A percentile compares a stretch with the other conserved stretches of the same genome.
phyloP scores from a whole-genome alignment of 53 echinoderm and acorn worm species.

The Luidia sarsii region DNA sequence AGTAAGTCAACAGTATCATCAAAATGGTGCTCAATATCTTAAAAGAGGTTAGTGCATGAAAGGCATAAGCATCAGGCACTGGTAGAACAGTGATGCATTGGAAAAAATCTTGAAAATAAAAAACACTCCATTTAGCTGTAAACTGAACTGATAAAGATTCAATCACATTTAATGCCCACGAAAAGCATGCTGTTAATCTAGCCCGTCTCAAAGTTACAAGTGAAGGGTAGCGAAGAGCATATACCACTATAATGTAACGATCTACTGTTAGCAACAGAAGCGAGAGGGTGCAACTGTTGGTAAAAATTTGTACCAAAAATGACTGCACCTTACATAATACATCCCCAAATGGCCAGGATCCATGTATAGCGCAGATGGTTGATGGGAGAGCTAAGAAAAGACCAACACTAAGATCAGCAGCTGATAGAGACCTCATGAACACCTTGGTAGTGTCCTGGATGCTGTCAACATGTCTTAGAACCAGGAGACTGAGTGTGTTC shows the following conservation, averaged over 20 bases:
- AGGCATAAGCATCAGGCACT: neutral
- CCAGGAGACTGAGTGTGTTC: constrained; percentile 25
- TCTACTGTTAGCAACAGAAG: constrained; percentile 30
- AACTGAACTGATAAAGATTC: no score
- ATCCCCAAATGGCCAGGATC: constrained; percentile 22
- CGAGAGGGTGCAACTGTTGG: neutral
- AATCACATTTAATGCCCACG: neutral
- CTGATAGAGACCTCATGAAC: constrained; percentile 11
- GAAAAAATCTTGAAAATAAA: no score
- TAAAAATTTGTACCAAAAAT: neutral
- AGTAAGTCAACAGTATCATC: neutral
- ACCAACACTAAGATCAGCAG: constrained; percentile 30
- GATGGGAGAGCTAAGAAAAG: neutral
- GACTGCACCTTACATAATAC: constrained; percentile 1
- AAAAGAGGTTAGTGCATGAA: neutral
- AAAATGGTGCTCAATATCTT: neutral
- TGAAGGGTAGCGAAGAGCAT: constrained; percentile 41
- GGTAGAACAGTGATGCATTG: neutral
- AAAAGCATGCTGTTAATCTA: neutral
- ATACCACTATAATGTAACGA: constrained; percentile 40
- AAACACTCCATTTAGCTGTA: neutral
- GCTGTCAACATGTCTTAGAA: constrained; percentile 24
- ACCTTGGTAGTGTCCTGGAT: constrained; percentile 54
- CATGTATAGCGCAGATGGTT: neutral
- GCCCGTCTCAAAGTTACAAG: constrained; percentile 28